Evolutionary conservation across 2,797 vertebrate species (phyloP), one percentile per base, ranked within the genome.

Genomic region (Notoglanidium macrostoma): DNA sequence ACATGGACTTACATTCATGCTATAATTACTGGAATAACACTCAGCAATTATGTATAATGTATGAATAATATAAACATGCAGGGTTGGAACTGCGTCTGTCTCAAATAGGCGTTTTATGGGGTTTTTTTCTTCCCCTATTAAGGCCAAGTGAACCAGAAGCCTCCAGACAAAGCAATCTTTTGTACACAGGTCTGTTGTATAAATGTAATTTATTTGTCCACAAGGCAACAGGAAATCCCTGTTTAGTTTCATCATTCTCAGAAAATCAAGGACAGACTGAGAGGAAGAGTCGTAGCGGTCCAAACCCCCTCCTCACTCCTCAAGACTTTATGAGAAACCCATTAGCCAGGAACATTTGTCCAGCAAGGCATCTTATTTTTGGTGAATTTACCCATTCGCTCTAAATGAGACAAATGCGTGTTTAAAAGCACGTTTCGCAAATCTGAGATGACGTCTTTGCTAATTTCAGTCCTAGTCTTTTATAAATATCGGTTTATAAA

Each of bases 161-260:
- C 40, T 73, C 54, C 46, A 35, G 74, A 86, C 73, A 29, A 83
- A 87, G 87, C 85, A 87, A 85, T 49, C 29, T 74, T 90, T 92
- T 91, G 29, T 87, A 12, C 81, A 87, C 89, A 92, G 89, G 92
- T 89, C 82, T 89, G 88, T 83, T 90, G 61, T 76, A 74, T 29
- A 61, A 61, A 82, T 87, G 74, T 87, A 85, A 93, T 93, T 92
- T 93, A 93, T 94, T 94, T 93, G 90, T 93, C 89, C 91, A 89
- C 90, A 54, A 90, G 92, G 26, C 72, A 93, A 94, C 94, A 95
- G 94, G 95, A 95, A 95, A 92, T 95, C 92, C 93, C 90, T 92
- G 93, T 95, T 95, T 95, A 92, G 90, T 94, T 23, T 51, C 32
- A 2, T 67, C 19, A 17, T 92, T 93, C 91, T 90, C 88, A 92